Base-by-base conservation (phyloP, 2,797 vertebrate species). In the Apodemus agrarius region DNA sequence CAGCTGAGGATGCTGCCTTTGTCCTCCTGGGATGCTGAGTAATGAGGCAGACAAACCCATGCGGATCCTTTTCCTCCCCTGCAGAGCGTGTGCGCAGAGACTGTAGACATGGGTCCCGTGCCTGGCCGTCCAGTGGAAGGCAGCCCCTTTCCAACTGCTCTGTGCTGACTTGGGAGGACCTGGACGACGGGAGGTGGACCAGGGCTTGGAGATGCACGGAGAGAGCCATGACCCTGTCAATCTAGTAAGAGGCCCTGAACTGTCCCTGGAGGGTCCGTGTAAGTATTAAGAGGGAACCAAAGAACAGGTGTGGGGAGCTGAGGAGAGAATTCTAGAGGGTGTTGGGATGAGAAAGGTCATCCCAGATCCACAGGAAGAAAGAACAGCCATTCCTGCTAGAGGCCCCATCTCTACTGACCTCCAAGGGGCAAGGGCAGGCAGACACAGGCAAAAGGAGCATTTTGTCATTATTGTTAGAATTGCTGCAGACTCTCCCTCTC, bases 191-290 rank as follows among this genome's bases (percentile, higher is more conserved):
- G 63, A 80, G 10, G 37, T 54, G n/a, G n/a, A 26, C 34, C 7
- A 4, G 5, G 21, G 3, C 34, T 2, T 76, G 40, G 40, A 19
- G 46, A 19, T n/a, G 19, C 43, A 4, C 0, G 59, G 57, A 37
- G 17, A 78, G 34, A 6, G 6, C 19, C 52, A 9, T 6, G 29
- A 34, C 84, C 19, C 4, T 0, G 0, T 10, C 11, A 7, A 11
- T 94, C 87, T 67, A 7, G 11, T 21, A n/a, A 78, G 79, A 75
- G 90, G 7, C 34, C 59, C 37, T 4, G 0, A 46, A 6, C 69
- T 72, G 24, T 78, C 46, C 17, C 69, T 2, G 46, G 79, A 63
- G 43, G 52, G 6, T 49, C 19, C 6, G 10, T 43, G 31, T 59
- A 37, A 14, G 9, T 74, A 6, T 14, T 14, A 54, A 12, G 16